phyloP scores from a whole-genome alignment of 2,888 invertebrate species.

The Rosalia funebris region DNA sequence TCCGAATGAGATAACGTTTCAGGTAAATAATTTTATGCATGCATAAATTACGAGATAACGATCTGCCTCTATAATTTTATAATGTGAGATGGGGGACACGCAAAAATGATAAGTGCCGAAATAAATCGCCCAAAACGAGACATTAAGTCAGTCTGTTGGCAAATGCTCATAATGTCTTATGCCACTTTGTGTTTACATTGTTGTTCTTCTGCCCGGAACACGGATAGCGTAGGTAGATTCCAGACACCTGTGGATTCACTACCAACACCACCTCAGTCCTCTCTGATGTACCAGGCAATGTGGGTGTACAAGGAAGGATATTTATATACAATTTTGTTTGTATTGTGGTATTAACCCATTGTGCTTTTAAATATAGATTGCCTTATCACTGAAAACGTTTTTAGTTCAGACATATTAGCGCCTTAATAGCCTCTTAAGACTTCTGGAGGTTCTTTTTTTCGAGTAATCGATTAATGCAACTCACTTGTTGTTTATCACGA shows the following conservation, averaged over 20 bases:
- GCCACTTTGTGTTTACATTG: conserved; percentile 55
- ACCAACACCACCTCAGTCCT: conserved; percentile 38
- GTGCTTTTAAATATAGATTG: not conserved
- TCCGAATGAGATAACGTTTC: conserved; percentile 9
- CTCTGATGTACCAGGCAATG: conserved; percentile 33
- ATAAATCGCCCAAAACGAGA: conserved; percentile 49
- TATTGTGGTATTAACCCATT: not conserved
- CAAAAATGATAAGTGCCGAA: conserved; percentile 47
- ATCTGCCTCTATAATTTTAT: conserved; percentile 42
- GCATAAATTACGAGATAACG: conserved; percentile 40
- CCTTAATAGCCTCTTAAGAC: not conserved
- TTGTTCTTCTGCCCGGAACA: conserved; percentile 52
- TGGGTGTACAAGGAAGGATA: conserved; percentile 34
- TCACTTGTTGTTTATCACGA: too few species aligned
- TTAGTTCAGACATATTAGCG: conserved; percentile 1
- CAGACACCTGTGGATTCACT: conserved; percentile 54
- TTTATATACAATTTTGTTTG: conserved; percentile 11
- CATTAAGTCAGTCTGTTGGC: conserved; percentile 51
- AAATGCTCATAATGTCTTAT: conserved; percentile 53
- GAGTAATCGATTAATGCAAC: not conserved
- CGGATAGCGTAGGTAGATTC: conserved; percentile 46
- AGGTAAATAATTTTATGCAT: conserved; percentile 23
- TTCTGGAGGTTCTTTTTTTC: not conserved
- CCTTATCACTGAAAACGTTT: conserved; percentile 1
- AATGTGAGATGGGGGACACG: conserved; percentile 35